Conservation (phyloP, 2,113 vertebrate genomes). For the Halcyon senegalensis region DNA sequence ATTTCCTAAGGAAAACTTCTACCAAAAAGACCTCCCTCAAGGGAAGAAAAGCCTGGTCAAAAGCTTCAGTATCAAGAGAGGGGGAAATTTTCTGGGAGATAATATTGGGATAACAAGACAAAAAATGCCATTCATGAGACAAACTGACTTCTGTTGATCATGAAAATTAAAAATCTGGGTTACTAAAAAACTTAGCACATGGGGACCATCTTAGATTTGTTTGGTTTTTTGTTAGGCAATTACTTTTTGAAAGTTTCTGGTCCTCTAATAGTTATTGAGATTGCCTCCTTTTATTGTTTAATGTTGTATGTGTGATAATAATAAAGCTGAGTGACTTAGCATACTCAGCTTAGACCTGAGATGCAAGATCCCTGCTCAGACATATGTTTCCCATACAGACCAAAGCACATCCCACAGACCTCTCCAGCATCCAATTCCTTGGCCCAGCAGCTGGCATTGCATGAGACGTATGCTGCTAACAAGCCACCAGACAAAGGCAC, state of each 20-base stretch:
- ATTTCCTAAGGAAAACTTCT: background rate
- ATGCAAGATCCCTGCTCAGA: background rate
- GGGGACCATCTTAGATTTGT: background rate
- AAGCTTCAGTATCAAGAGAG: background rate
- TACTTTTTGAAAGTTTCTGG: background rate
- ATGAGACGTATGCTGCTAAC: rapidly evolving
- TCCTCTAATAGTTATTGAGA: background rate
- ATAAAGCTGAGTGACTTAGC: background rate
- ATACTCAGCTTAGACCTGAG: background rate
- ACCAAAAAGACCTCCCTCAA: background rate
- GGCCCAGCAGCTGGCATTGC: background rate
- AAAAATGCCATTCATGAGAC: background rate
- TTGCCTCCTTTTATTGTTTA: background rate
- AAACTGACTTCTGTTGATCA: background rate
- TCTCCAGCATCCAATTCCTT: background rate
- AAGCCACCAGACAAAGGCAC: background rate
- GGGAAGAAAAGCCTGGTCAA: background rate
- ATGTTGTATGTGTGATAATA: background rate
- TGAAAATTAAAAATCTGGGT: background rate
- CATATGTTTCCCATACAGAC: background rate
- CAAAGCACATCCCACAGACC: background rate
- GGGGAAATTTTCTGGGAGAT: background rate
- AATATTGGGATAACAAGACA: background rate
- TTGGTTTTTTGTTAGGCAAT: background rate
- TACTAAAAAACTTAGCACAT: background rate